Base-by-base conservation (phyloP, 2,113 vertebrate genomes). In the Sapajus apella region DNA sequence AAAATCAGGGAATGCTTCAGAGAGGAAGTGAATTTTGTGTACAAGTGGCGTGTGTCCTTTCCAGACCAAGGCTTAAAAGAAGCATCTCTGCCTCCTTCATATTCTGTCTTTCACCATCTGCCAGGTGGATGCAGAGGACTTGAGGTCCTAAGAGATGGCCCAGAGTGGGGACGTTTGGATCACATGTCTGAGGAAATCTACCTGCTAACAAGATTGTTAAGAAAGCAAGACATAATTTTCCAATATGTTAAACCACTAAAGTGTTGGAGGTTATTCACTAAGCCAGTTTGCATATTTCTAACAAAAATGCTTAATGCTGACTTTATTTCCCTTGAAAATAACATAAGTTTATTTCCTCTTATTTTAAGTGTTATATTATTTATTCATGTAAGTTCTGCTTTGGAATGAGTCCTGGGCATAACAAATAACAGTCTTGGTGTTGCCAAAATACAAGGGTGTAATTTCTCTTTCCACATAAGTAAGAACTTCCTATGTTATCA, bases 291-390 rank as follows among this genome's bases (percentile, higher is more conserved):
- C 8, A 64, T 87, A 10, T 95, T 55, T 43, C 25, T 66, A 90
- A 72, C 3, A 82, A 72, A 84, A 9, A 43, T 47, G 37, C 1
- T 50, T 56, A 88, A 91, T 72, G 52, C 11, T 76, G 16, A 52
- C 82, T 55, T 64, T 55, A 50, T 75, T 92, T 87, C 35, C 73
- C 23, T 58, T 50, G 25, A 82, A 37, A 94, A 87, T 13, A 76
- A 17, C 11, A 13, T 21, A 70, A 17, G 23, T 52, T 82, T 77
- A 4, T 43, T 83, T 76, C 30, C 9, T 18, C 17, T 4, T 61
- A 56, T 66, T 85, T 85, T 61, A 82, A 20, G 40, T 23, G 66
- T 68, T 14, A 20, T 2, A 20, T 27, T 73, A 43, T 93, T 75
- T 68, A 79, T 3, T 14, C 7, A 90, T 27, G 5, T n/a, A 61